phyloP scores from a whole-genome alignment of 2,113 vertebrate genomes.

The Progne subis region DNA sequence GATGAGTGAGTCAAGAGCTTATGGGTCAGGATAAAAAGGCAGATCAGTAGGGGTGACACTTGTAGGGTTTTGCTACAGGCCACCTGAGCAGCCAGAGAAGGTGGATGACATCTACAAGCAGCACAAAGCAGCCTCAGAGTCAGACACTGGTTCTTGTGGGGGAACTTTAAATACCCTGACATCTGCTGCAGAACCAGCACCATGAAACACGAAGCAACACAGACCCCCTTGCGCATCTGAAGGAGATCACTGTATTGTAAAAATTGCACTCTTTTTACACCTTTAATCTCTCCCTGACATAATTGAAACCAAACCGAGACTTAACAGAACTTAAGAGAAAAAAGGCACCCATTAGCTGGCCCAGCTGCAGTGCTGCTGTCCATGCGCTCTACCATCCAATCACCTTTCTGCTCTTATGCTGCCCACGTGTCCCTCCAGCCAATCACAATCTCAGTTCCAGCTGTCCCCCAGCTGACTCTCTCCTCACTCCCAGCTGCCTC shows the following conservation, averaged over 20 bases:
- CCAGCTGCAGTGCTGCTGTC: neutral
- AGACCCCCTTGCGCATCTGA: neutral
- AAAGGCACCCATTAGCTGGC: neutral
- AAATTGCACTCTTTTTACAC: neutral
- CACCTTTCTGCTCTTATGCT: neutral
- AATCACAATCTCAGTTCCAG: neutral
- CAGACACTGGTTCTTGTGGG: neutral
- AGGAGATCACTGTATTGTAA: neutral
- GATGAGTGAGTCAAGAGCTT: neutral
- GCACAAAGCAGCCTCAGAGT: neutral
- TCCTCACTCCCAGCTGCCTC: neutral
- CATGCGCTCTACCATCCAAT: neutral
- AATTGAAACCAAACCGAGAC: neutral
- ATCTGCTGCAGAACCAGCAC: neutral
- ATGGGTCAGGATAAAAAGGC: neutral
- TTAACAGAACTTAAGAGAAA: neutral
- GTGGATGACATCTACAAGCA: neutral
- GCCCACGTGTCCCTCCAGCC: neutral
- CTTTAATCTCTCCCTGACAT: neutral
- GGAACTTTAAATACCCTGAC: neutral
- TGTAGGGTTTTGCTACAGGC: neutral
- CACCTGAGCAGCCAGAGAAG: neutral
- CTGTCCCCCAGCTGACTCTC: neutral
- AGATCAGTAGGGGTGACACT: neutral
- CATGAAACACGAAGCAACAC: neutral